phyloP scores from a whole-genome alignment of 2,797 vertebrate genomes.

The Fistularia tabacaria region DNA sequence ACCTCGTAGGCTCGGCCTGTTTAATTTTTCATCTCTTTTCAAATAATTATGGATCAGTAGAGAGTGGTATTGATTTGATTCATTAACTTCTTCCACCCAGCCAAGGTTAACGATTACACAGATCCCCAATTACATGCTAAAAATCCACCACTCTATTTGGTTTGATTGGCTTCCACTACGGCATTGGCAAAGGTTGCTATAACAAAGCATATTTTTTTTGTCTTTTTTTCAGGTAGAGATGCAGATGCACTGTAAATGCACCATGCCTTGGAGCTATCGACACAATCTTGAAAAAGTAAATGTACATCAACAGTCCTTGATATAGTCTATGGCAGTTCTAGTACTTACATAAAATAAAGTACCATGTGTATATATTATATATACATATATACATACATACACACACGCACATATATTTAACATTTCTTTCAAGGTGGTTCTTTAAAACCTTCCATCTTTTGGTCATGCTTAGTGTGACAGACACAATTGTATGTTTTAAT shows the following conservation, averaged over 20 bases:
- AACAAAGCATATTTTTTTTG: not conserved
- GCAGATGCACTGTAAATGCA: conserved; percentile 44
- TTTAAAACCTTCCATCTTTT: conserved; percentile 33
- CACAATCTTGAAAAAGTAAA: conserved; percentile 62
- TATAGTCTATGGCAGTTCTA: too few species aligned
- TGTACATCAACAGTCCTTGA: conserved; percentile 12
- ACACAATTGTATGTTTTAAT: conserved; percentile 10
- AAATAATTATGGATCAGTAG: conserved; percentile 99
- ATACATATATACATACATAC: too few species aligned
- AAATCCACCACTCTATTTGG: conserved; percentile 83
- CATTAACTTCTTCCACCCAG: conserved; percentile 91
- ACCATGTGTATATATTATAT: too few species aligned
- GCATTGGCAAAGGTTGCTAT: conserved; percentile 56
- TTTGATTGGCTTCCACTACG: conserved; percentile 85
- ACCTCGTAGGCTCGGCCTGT: conserved; percentile 92
- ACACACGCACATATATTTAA: not conserved
- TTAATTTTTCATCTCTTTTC: conserved; percentile 99
- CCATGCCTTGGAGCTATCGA: conserved; percentile 35
- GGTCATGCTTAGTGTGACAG: conserved; percentile 40
- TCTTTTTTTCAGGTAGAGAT: not conserved
- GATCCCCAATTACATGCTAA: conserved; percentile 88
- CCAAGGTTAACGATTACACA: conserved; percentile 98
- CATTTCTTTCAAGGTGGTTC: conserved; percentile 20
- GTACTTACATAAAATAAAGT: too few species aligned
- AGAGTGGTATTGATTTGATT: conserved; percentile 99